Evolutionary conservation across 2,113 vertebrate genomes (phyloP), one percentile per base, ranked within the genome.

Genomic region (Sturnira hondurensis): DNA sequence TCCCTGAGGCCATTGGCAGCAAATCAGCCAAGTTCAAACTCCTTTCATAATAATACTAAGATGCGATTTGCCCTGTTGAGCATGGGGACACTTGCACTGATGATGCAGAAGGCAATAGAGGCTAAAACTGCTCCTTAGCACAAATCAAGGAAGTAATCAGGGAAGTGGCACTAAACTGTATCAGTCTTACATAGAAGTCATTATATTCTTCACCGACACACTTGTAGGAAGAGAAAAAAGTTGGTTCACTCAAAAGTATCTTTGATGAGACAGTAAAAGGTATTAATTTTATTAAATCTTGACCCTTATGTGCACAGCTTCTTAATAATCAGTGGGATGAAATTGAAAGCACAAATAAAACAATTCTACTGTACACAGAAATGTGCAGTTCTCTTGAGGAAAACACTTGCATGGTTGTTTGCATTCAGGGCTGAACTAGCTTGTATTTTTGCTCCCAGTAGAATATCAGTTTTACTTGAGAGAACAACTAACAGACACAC

Each of bases 241-340:
- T 1, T 19, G 7, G 56, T 56, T 92, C 26, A 92, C 33, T 54
- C 73, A 73, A 74, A 47, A 73, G 81, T 67, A 67, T 56, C 17
- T 47, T 67, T 84, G 80, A 47, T 76, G 12, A 73, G 33, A 8
- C 19, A 22, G 20, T 76, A 58, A 70, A 82, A 83, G 2, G 7
- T 76, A 83, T 83, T 92, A 67, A 68, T 82, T 88, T 76, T 83
- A 58, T 77, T 74, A 67, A 92, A 67, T 81, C 61, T 63, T 93
- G 33, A 47, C 28, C 4, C 45, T 36, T 78, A 54, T 26, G 5
- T 65, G 24, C 19, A 80, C 20, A 45, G 61, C 56, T 77, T 63
- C 92, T 91, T 61, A 91, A 36, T n/a, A 86, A 41, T 67, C 19
- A 50, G 3, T 58, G 4, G 91, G 11, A 92, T 88, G 36, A 92